phyloP scores from a whole-genome alignment of 2,113 vertebrate species.

The Elephantulus edwardii region DNA sequence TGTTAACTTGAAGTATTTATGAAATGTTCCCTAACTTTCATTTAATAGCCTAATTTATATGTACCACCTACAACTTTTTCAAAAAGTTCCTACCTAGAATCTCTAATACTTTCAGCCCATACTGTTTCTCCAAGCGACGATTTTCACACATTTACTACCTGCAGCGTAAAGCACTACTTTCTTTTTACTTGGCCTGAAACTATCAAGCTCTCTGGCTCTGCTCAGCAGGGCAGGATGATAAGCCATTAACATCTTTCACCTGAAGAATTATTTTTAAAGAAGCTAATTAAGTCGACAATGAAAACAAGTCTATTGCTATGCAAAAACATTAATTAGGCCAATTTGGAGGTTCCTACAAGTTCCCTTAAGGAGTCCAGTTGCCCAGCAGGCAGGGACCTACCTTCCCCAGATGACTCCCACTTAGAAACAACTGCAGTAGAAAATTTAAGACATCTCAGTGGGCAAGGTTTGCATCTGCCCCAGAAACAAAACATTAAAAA shows the following conservation, averaged over 20 bases:
- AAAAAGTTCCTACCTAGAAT: constrained; percentile 44
- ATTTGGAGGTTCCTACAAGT: constrained; percentile 47
- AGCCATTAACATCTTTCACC: constrained; percentile 67
- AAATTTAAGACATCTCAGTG: not conserved
- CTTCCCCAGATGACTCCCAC: not conserved
- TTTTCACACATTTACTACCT: constrained; percentile 41
- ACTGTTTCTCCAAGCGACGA: constrained; percentile 2
- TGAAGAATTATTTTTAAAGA: constrained; percentile 72
- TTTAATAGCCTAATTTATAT: constrained; percentile 38
- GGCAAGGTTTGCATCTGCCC: not conserved
- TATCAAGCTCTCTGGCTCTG: constrained; percentile 43
- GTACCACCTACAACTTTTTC: constrained; percentile 5
- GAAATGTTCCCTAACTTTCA: not conserved
- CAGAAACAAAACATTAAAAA: not conserved
- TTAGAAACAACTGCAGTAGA: not conserved
- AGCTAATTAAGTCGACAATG: constrained; percentile 66
- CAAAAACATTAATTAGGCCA: constrained; percentile 67
- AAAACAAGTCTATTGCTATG: constrained; percentile 53
- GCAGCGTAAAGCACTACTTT: not conserved
- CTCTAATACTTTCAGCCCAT: constrained; percentile 55
- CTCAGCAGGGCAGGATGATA: constrained; percentile 64
- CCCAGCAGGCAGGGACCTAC: not conserved
- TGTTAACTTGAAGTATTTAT: constrained; percentile 7
- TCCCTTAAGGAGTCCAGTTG: constrained; percentile 27
- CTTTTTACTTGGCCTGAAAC: constrained; percentile 58